Percentiles rank a stretch among this genome's conserved stretches.
These are phyloP conservation scores for Sphaerophoria taeniata DNA, from an alignment of 2,888 invertebrate genomes.

Conservation along the genomic window DNA sequence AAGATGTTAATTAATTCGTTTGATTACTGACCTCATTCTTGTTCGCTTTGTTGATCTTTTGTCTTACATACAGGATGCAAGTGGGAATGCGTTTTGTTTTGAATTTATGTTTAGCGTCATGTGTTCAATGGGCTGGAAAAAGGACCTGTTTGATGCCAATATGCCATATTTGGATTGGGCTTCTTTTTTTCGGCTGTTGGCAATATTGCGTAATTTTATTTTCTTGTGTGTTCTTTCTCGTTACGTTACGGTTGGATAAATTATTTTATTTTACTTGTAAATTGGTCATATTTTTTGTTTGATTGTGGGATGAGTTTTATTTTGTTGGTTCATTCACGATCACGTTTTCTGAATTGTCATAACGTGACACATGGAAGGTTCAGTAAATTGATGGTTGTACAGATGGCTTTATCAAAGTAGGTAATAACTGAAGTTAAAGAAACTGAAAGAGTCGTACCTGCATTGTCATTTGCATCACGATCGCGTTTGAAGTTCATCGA, in stretches of 20 bases:
- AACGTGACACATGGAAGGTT: slow-evolving; percentile 52
- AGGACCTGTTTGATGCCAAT: slow-evolving; percentile 39
- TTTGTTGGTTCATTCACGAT: slow-evolving; percentile 43
- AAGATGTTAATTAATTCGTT: slow-evolving; percentile 39
- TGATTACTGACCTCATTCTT: slow-evolving; percentile 69
- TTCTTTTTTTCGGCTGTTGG: slow-evolving; percentile 4
- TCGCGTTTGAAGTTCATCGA: slow-evolving; percentile 29
- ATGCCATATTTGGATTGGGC: slow-evolving; percentile 45
- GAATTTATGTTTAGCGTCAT: slow-evolving; percentile 1
- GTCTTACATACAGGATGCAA: slow-evolving; percentile 50
- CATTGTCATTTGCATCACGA: slow-evolving; percentile 56
- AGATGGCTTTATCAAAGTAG: slow-evolving; percentile 37
- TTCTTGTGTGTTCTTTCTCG: slow-evolving; percentile 12
- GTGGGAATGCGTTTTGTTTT: slow-evolving; percentile 15
- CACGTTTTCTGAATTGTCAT: slow-evolving; percentile 53
- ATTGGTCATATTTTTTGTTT: slow-evolving; percentile 49
- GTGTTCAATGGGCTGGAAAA: slow-evolving; percentile 44
- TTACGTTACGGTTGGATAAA: slow-evolving; percentile 54
- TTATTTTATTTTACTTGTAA: slow-evolving; percentile 53
- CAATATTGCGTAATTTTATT: slow-evolving; percentile 48
- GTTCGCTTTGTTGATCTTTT: slow-evolving; percentile 38
- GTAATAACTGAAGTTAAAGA: not conserved
- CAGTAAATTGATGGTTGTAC: slow-evolving; percentile 42
- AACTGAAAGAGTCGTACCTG: slow-evolving; percentile 24
- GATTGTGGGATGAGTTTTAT: slow-evolving; percentile 38